Conservation (phyloP, 2,113 vertebrate species). For the Eubucco bourcierii region DNA sequence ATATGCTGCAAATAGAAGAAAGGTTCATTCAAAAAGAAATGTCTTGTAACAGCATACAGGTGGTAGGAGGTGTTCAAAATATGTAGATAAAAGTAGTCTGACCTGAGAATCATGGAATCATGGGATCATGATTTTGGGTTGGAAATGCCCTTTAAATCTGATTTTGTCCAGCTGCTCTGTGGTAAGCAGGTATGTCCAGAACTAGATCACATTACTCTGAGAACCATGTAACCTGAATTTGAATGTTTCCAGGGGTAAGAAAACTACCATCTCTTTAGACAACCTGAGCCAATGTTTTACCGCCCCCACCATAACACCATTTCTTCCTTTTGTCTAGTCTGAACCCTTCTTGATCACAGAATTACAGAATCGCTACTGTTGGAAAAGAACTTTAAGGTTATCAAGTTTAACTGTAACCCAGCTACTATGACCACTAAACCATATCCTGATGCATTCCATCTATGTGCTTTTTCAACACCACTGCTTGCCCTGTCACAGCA, state of each 20-base stretch:
- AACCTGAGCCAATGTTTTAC: not conserved
- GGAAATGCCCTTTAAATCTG: not conserved
- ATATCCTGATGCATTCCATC: too few species aligned
- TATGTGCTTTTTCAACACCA: too few species aligned
- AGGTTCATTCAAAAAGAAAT: not conserved
- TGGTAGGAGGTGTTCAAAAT: not conserved
- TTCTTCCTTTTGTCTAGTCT: not conserved
- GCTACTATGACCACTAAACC: too few species aligned
- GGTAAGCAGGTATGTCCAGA: not conserved
- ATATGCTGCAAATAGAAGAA: not conserved
- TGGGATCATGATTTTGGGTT: not conserved
- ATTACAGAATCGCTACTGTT: too few species aligned
- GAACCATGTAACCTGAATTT: rapidly evolving
- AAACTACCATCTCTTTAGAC: too few species aligned
- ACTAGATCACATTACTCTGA: not conserved
- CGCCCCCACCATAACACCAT: not conserved
- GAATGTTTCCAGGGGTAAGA: not conserved
- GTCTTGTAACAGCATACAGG: not conserved
- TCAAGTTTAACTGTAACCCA: too few species aligned
- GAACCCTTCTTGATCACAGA: not conserved
- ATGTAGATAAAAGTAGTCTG: not conserved
- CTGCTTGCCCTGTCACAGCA: not conserved
- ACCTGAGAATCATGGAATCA: not conserved
- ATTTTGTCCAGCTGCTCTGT: not conserved
- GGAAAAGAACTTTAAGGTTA: too few species aligned